Conservation (phyloP, 2,797 vertebrate species). For the Steatocranus sp. region DNA sequence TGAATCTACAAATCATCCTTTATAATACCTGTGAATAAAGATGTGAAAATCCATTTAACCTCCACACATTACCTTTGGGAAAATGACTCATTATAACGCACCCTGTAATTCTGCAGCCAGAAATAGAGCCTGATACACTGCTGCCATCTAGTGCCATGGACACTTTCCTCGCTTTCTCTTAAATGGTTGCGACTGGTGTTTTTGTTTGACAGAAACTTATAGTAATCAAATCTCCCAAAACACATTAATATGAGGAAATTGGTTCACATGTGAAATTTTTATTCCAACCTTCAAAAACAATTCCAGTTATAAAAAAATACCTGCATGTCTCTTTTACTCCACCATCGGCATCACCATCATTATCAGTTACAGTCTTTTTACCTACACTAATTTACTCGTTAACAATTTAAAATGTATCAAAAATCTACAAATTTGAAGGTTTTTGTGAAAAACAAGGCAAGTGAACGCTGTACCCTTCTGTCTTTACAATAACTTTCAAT, state of each 20-base stretch:
- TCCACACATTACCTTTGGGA: not conserved
- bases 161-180: not conserved
- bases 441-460: slow-evolving; percentile 44
- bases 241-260: not conserved
- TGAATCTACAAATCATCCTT: not conserved
- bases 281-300: slow-evolving; percentile 58
- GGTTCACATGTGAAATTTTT: slow-evolving; percentile 60
- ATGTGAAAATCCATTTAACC: slow-evolving; percentile 33
- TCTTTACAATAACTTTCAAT: slow-evolving; percentile 39
- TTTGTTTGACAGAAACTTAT: not conserved
- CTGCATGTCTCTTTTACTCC: not conserved
- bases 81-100: not conserved
- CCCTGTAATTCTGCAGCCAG: not conserved
- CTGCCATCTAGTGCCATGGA: slow-evolving; percentile 54
- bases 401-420: slow-evolving; percentile 59
- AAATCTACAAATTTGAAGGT: slow-evolving; percentile 52
- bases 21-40: slow-evolving; percentile 16
- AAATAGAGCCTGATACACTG: not conserved
- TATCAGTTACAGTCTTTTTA: not conserved
- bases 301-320: slow-evolving; percentile 35
- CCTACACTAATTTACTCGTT: slow-evolving; percentile 42
- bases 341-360: not conserved
- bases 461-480: slow-evolving; percentile 44
- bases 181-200: not conserved
- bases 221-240: not conserved